Conservation (phyloP, 2,888 invertebrate genomes). For the Drosophila dives region DNA sequence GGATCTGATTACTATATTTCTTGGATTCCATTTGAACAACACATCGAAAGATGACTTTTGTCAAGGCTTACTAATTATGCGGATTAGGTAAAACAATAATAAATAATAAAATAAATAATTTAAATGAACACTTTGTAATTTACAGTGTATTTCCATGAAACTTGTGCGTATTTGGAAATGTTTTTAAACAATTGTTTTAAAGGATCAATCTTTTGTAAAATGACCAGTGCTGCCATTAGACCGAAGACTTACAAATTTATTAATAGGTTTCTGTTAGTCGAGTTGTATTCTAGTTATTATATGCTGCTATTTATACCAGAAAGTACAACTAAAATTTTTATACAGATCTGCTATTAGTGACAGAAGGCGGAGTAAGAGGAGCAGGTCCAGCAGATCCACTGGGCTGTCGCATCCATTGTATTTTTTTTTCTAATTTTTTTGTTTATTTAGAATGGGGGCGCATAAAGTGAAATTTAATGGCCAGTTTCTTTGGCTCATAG, state of each 20-base stretch:
- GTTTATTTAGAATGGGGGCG: constrained; percentile 24
- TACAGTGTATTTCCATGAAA: too few relatives aligned
- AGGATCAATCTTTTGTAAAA: too few relatives aligned
- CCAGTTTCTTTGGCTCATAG: constrained; percentile 52
- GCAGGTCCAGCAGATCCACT: constrained; percentile 1
- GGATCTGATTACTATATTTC: not conserved
- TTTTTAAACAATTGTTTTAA: too few relatives aligned
- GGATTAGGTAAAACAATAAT: not conserved
- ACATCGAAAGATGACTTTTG: not conserved
- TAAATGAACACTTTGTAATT: too few relatives aligned
- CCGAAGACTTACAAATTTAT: too few relatives aligned
- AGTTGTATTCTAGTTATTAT: accelerated
- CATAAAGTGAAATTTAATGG: constrained; percentile 78
- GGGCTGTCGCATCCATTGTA: constrained; percentile 22
- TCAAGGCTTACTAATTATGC: not conserved
- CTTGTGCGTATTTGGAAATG: too few relatives aligned
- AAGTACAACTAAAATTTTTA: constrained; percentile 80
- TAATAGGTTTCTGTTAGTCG: constrained; percentile 27
- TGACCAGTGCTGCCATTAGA: too few relatives aligned
- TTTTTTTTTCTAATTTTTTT: constrained; percentile 1
- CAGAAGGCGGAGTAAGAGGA: constrained; percentile 9
- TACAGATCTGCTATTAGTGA: constrained; percentile 62
- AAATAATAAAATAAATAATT: too few relatives aligned
- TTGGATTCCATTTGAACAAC: not conserved
- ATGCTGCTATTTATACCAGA: constrained; percentile 38